phyloP scores from a whole-genome alignment of 35 echinoderm and acorn worm genomes.

The Anneissia japonica region DNA sequence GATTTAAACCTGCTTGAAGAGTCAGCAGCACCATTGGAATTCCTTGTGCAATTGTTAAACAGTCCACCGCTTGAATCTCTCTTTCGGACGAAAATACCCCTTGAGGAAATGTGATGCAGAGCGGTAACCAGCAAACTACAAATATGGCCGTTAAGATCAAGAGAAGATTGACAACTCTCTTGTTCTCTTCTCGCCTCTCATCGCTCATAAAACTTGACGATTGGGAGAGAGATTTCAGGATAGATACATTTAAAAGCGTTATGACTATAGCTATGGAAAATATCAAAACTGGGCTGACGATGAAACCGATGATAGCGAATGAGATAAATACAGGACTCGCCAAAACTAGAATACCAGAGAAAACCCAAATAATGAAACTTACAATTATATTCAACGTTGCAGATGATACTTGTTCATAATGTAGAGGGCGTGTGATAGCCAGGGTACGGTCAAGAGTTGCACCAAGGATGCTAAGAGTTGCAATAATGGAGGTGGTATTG shows the following conservation, averaged over 20 bases:
- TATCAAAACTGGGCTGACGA: neutral
- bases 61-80: neutral
- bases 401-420: neutral
- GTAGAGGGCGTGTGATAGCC: neutral
- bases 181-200: neutral
- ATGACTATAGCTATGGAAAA: neutral
- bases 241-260: neutral
- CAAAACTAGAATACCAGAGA: neutral
- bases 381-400: neutral
- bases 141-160: neutral
- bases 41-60: neutral
- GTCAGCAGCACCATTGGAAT: neutral
- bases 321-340: neutral
- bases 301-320: neutral
- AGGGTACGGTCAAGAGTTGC: neutral
- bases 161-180: neutral
- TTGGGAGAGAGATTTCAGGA: neutral
- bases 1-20: neutral
- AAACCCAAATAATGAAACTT: neutral
- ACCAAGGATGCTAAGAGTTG: neutral
- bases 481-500: neutral
- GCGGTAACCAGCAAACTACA: neutral
- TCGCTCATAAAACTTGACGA: neutral
- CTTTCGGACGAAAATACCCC: neutral
- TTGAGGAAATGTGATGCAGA: neutral